Evolutionary conservation across 92 coral and sea anemone species (phyloP).

Genomic region (Phenganax subtilis): DNA sequence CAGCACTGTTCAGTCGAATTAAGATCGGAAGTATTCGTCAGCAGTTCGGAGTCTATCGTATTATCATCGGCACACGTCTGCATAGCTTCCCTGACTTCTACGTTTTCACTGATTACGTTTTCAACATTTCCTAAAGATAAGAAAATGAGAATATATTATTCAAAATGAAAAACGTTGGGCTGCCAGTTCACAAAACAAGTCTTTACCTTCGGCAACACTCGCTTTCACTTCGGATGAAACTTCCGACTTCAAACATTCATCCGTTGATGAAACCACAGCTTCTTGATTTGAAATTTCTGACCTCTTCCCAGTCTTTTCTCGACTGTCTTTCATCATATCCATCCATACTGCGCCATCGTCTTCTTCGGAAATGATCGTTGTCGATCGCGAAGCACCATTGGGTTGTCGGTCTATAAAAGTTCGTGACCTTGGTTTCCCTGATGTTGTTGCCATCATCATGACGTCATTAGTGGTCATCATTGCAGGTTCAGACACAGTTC

Average conservation of each 20-base stretch:
- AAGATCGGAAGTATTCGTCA: background rate
- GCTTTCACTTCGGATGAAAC: background rate
- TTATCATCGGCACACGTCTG: background rate
- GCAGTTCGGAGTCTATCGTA: background rate
- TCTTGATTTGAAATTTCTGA: background rate
- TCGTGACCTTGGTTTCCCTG: constrained; percentile 9
- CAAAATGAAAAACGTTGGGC: background rate
- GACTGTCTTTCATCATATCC: background rate
- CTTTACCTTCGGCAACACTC: background rate
- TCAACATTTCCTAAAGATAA: background rate
- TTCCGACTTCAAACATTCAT: background rate
- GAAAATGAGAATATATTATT: background rate
- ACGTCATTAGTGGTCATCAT: background rate
- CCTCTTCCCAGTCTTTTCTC: background rate
- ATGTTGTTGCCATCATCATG: background rate
- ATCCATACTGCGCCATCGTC: constrained; percentile 1
- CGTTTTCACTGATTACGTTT: background rate
- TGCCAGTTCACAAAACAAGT: background rate
- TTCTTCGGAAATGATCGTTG: constrained; percentile 6
- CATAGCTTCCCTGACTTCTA: background rate
- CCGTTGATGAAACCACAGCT: background rate
- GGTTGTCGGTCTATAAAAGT: constrained; percentile 5
- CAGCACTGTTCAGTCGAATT: background rate
- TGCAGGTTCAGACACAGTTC: constrained; percentile 26
- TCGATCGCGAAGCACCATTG: background rate